Evolutionary conservation across 1,140 invertebrate genomes (phyloP).

Genomic region (Ceratosolen fusciceps): DNA sequence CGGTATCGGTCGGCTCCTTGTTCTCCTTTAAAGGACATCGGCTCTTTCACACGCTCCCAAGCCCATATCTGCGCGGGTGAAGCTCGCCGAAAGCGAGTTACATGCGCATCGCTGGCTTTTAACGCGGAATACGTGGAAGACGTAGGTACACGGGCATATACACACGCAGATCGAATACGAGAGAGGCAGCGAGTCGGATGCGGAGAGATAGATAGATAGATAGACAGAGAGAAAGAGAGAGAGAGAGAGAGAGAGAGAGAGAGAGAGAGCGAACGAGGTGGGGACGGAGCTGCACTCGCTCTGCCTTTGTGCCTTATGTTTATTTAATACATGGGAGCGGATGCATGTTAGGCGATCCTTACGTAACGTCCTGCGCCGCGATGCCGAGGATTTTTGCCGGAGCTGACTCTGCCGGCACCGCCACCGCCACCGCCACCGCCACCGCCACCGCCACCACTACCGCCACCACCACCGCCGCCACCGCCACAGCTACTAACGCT

Average conservation of each 20-base stretch:
- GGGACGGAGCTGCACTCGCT: neutral
- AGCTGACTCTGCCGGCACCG: too few species aligned
- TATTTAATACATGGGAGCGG: slow-evolving; percentile 51
- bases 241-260: too few species aligned
- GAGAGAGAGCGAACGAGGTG: too few species aligned
- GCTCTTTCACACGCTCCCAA: slow-evolving; percentile 41
- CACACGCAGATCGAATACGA: neutral
- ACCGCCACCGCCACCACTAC: too few species aligned
- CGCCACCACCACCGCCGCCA: neutral
- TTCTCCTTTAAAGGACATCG: slow-evolving; percentile 38
- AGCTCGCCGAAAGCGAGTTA: slow-evolving; percentile 5
- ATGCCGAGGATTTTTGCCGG: slow-evolving; percentile 28
- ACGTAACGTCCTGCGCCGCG: slow-evolving; percentile 45
- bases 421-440: neutral
- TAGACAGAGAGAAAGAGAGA: neutral
- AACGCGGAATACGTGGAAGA: slow-evolving; percentile 17
- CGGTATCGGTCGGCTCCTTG: neutral
- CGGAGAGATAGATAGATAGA: neutral
- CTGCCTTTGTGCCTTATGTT: slow-evolving; percentile 41
- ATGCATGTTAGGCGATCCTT: slow-evolving; percentile 47
- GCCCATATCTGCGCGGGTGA: neutral
- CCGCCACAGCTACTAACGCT: too few species aligned
- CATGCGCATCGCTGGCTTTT: slow-evolving; percentile 31
- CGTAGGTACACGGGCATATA: neutral
- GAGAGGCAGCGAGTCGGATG: neutral